Base-by-base conservation (phyloP, 2,888 invertebrate species). In the Athalia cordata region DNA sequence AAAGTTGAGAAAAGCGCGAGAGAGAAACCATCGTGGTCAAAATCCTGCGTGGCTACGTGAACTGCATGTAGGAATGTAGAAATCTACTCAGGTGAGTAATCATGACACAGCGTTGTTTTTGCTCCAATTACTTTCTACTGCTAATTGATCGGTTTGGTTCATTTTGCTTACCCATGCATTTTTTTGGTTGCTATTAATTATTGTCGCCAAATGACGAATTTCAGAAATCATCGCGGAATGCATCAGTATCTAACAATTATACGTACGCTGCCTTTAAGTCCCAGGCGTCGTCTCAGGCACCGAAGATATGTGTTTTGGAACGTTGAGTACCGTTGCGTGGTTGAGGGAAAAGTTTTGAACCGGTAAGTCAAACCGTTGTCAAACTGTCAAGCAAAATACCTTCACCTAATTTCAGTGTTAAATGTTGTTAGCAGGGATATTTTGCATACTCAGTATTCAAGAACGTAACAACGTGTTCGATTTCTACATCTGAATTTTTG, bases 261-360 rank as follows among this genome's bases (percentile, higher is more conserved):
- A 47, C 11, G 3, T n/a, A 65, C 45, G 43, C 43, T 11, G 11
- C n/a, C n/a, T n/a, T n/a, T n/a, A n/a, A n/a, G n/a, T 55, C 55
- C 29, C 29, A 29, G 29, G 29, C 29, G 29, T 29, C 2, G 29
- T 29, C 29, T 29, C 29, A 29, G 1, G 52, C 52, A 7, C 3
- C 9, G 43, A 68, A 68, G n/a, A 68, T 68, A 5, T 52, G 68
- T 11, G 55, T 68, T 68, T 68, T 43, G 29, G 52, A 68, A 68
- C 68, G 11, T 43, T 5, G 29, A 29, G 29, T 1, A 29, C 29
- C 29, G 29, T 29, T 29, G 29, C 29, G 29, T 29, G 29, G 29
- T 29, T n/a, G 29, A 29, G 29, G 29, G 29, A 29, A 29, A 29
- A 29, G 13, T 61, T 29, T 61, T 13, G 43, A 62, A 43, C 29